These are phyloP conservation scores for Ceramica pisi DNA, from an alignment of 2,888 invertebrate genomes.

Conservation along the genomic window DNA sequence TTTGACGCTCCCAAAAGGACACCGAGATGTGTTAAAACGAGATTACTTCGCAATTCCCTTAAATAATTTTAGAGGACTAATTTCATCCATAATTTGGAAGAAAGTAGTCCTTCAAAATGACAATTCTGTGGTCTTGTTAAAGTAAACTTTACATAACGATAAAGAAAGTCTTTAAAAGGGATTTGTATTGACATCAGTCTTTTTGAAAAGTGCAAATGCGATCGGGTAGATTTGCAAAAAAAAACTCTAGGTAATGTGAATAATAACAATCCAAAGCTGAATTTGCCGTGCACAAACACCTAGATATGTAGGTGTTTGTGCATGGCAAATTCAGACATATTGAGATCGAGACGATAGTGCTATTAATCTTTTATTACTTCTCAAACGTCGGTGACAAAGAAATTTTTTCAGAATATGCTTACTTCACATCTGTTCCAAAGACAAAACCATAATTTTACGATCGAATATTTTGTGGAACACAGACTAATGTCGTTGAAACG, in stretches of 20 bases:
- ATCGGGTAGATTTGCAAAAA: constrained; percentile 22
- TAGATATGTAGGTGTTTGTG: constrained; percentile 1
- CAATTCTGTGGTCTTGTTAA: neutral
- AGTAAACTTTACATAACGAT: neutral
- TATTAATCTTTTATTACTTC: constrained; percentile 42
- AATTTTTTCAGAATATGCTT: neutral
- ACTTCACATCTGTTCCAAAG: constrained; percentile 5
- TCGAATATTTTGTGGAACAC: constrained; percentile 11
- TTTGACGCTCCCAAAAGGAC: constrained; percentile 45
- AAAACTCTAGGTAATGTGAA: constrained; percentile 40
- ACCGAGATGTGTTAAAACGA: constrained; percentile 49
- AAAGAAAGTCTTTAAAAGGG: neutral
- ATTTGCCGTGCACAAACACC: constrained; percentile 23
- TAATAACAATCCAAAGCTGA: constrained; percentile 42
- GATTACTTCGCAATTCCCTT: constrained; percentile 47
- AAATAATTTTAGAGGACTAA: constrained; percentile 10
- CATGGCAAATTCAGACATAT: too few species aligned
- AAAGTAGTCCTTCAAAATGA: too few species aligned
- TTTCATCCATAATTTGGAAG: constrained; percentile 2
- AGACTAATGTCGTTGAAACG: constrained; percentile 21
- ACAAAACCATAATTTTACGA: constrained; percentile 1
- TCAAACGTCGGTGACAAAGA: constrained; percentile 20
- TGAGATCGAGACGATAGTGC: constrained; percentile 21
- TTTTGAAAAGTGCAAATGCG: constrained; percentile 1
- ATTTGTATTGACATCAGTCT: neutral